A percentile compares a stretch with the other conserved stretches of the same genome.
Evolutionary conservation across 1,140 invertebrate species (phyloP).

Genomic region (Tetramorium parvispinum): DNA sequence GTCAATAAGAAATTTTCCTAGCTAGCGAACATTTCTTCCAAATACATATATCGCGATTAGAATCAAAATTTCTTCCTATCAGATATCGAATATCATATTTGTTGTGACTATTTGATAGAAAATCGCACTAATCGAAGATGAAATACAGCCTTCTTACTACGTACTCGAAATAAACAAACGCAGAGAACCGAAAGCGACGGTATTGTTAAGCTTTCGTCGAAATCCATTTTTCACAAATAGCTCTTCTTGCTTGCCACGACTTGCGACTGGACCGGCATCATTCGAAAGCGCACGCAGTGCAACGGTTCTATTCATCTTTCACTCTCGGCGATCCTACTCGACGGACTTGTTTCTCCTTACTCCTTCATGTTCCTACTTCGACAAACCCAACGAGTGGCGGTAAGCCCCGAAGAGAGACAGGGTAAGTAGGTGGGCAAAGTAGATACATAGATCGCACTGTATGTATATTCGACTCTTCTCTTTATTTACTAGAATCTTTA

Average conservation of each 20-base stretch:
- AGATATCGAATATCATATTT: background rate
- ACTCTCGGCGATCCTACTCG: slow-evolving; percentile 8
- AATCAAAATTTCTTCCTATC: slow-evolving; percentile 7
- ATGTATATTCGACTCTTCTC: background rate
- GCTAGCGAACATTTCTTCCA: background rate
- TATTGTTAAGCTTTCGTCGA: slow-evolving; percentile 45
- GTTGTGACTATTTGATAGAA: too few species aligned
- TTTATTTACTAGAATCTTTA: slow-evolving; percentile 32
- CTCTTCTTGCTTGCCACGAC: background rate
- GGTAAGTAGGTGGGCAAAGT: background rate
- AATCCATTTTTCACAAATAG: slow-evolving; percentile 53
- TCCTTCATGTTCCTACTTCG: background rate
- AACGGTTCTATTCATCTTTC: slow-evolving; percentile 42
- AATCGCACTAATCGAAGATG: background rate
- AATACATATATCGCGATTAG: background rate
- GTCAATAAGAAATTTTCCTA: slow-evolving; percentile 1
- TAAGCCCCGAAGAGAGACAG: slow-evolving; percentile 10
- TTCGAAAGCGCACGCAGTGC: slow-evolving; percentile 20
- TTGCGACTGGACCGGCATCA: background rate
- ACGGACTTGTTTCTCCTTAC: slow-evolving; percentile 32
- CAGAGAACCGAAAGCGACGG: background rate
- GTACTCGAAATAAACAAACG: slow-evolving; percentile 13
- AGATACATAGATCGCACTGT: slow-evolving; percentile 4
- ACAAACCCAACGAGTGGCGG: slow-evolving; percentile 15
- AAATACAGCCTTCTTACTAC: background rate